Base-by-base conservation (phyloP, 2,113 vertebrate species). In the Syrmaticus mikado region DNA sequence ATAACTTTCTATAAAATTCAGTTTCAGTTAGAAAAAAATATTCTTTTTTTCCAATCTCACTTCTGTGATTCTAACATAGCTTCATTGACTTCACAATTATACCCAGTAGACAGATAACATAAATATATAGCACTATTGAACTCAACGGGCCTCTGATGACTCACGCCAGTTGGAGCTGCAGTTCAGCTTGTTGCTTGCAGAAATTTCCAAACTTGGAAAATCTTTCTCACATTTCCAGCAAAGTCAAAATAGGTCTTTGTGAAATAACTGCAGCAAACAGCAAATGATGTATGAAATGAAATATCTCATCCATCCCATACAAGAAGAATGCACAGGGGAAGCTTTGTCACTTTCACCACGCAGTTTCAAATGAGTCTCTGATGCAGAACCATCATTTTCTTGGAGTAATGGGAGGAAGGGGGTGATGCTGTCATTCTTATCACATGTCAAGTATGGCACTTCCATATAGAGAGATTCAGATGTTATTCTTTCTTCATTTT, bases 221-320 rank as follows among this genome's bases (percentile, higher is more conserved):
- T 52, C 67, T 87, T 93, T 93, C 84, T 85, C 82, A 87, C 36
- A 66, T 93, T 92, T 92, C 72, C 60, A 85, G 65, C 79, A 85
- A 93, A 95, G 94, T 92, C 94, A 92, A 94, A 94, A 92, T 46
- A 95, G 82, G 91, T 83, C 85, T 94, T 97, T 85, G 79, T 74
- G 46, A 96, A 95, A 94, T 92, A 89, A 87, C 82, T 61, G 76
- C 84, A 91, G 79, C 94, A 90, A 94, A 87, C 80, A 92, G 87
- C 68, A 97, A 96, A 97, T 96, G 95, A 90, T 92, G 87, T 94
- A 95, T 97, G 87, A 94, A 96, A 95, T 96, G 91, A 94, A 92
- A 94, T 74, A 81, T 40, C 79, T 93, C 89, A 91, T 85, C 87
- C 94, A 80, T 82, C 67, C 55, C 50, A 43, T 85, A 87, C 20